Evolutionary conservation across 2,888 invertebrate genomes (phyloP).

Genomic region (Stenotaenia linearis): DNA sequence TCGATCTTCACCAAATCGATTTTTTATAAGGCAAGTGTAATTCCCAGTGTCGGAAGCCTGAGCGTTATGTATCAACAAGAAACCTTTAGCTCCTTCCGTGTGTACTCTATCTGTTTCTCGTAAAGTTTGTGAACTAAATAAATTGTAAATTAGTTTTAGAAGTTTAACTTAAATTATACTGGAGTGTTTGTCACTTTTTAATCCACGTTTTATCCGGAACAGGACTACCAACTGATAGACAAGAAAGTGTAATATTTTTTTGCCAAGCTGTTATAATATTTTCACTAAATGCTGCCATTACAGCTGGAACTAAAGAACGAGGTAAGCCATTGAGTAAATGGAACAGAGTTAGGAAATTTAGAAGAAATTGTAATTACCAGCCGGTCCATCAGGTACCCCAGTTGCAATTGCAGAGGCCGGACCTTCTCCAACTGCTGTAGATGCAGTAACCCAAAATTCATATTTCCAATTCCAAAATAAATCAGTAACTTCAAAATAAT

Average conservation of each 20-base stretch:
- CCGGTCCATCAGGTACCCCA: slow-evolving; percentile 55
- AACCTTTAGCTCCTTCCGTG: slow-evolving; percentile 41
- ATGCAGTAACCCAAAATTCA: slow-evolving; percentile 64
- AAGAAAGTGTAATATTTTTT: slow-evolving; percentile 72
- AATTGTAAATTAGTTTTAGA: neutral
- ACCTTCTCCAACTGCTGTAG: slow-evolving; percentile 77
- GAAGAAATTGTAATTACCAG: neutral
- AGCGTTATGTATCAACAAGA: slow-evolving; percentile 52
- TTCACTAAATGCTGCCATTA: slow-evolving; percentile 77
- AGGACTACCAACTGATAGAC: slow-evolving; percentile 77
- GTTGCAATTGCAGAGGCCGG: slow-evolving; percentile 70
- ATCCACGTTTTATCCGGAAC: slow-evolving; percentile 67
- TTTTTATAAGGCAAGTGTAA: slow-evolving; percentile 81
- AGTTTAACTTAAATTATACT: too few species aligned
- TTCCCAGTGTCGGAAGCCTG: slow-evolving; percentile 80
- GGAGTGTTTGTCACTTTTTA: slow-evolving; percentile 31
- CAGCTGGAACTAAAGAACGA: slow-evolving; percentile 62
- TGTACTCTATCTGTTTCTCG: slow-evolving; percentile 22
- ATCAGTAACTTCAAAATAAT: slow-evolving; percentile 20
- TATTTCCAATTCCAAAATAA: slow-evolving; percentile 39
- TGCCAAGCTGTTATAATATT: slow-evolving; percentile 64
- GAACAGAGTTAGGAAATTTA: neutral
- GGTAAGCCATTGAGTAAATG: neutral
- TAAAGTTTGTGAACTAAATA: slow-evolving; percentile 2
- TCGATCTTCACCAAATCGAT: slow-evolving; percentile 45